Conservation (phyloP, 1,140 invertebrate species). For the Augochlora pura region DNA sequence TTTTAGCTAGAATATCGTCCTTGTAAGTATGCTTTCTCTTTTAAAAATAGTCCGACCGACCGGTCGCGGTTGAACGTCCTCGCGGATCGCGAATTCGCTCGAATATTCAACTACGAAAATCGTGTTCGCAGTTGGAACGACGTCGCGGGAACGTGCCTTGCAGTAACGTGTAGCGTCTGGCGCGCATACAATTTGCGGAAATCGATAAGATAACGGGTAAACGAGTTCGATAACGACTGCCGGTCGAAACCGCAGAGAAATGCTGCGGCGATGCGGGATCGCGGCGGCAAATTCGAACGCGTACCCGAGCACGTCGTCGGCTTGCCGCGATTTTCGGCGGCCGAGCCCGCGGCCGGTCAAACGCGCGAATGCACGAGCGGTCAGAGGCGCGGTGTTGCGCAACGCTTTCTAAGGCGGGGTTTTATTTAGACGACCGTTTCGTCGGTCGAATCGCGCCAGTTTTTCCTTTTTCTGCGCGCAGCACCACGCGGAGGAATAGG, state of each 20-base stretch:
- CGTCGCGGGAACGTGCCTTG: too few species aligned
- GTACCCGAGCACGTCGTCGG: too few species aligned
- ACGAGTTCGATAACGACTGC: background rate
- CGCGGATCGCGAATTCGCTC: background rate
- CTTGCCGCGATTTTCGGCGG: too few species aligned
- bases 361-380: background rate
- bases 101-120: too few species aligned
- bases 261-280: too few species aligned
- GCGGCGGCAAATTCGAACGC: conserved; percentile 21
- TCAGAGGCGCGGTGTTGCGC: conserved; percentile 3
- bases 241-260: too few species aligned
- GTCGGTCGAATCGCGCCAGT: background rate
- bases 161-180: background rate
- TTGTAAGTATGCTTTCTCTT: conserved; percentile 52
- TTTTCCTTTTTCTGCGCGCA: background rate
- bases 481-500: background rate
- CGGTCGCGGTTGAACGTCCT: conserved; percentile 1
- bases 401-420: conserved; percentile 4
- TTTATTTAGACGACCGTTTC: background rate
- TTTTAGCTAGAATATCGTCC: conserved; percentile 38
- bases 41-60: conserved; percentile 28
- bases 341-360: too few species aligned
- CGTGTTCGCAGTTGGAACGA: too few species aligned
- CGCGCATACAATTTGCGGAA: too few species aligned
- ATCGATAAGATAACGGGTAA: conserved; percentile 33